These are phyloP conservation scores for Tautogolabrus adspersus DNA, from an alignment of 2,113 vertebrate species.

Conservation along the genomic window DNA sequence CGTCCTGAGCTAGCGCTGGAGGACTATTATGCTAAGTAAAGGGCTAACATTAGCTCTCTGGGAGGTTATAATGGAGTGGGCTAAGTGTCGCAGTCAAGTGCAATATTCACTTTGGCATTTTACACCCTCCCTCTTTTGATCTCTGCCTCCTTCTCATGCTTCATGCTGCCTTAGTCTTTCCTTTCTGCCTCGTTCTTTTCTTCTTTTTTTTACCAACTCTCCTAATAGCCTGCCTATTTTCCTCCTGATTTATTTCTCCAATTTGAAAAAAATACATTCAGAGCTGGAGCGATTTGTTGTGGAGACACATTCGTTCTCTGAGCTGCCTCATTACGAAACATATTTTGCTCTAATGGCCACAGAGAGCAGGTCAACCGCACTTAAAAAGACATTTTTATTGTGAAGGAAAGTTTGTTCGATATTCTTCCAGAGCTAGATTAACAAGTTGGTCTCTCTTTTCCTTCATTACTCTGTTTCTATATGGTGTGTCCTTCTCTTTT, in stretches of 20 bases:
- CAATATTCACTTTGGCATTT: conserved; percentile 41
- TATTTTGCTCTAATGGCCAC: not conserved
- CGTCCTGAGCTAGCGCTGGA: conserved; percentile 44
- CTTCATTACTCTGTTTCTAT: not conserved
- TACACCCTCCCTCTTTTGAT: conserved; percentile 33
- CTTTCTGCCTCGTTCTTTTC: not conserved
- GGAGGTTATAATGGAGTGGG: conserved; percentile 56
- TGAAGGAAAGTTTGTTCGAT: not conserved
- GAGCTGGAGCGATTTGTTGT: not conserved
- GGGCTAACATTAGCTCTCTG: conserved; percentile 50
- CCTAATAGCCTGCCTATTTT: not conserved
- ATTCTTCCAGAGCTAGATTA: not conserved
- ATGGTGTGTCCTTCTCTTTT: not conserved
- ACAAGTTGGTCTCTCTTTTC: not conserved
- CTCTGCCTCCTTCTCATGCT: conserved; percentile 2
- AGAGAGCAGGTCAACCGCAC: not conserved
- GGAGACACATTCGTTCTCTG: not conserved
- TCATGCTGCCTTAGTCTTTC: not conserved
- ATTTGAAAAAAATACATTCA: not conserved
- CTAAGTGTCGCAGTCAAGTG: conserved; percentile 58
- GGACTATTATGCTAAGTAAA: conserved; percentile 68
- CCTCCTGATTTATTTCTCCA: not conserved
- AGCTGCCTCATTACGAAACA: not conserved
- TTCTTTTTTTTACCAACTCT: conserved; percentile 6
- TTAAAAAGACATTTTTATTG: not conserved